phyloP scores from a whole-genome alignment of 2,888 invertebrate genomes.

The Frankliniella intonsa region DNA sequence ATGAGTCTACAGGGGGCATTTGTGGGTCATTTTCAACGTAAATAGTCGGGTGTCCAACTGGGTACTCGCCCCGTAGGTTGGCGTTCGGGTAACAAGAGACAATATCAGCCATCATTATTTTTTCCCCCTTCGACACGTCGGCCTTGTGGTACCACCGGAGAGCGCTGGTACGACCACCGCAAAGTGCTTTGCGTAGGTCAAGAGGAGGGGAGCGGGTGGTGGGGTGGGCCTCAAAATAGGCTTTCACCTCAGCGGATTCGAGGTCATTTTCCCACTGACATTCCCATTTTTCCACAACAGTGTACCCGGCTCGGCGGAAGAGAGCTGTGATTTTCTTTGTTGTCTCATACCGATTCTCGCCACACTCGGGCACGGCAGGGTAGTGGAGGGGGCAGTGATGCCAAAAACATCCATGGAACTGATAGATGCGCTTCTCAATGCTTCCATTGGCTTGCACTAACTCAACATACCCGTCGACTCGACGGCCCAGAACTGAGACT shows the following conservation, averaged over 20 bases:
- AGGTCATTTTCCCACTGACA: too few species aligned
- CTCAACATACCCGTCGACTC: slow-evolving; percentile 35
- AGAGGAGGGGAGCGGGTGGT: slow-evolving; percentile 31
- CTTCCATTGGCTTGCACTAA: background rate
- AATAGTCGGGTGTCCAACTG: background rate
- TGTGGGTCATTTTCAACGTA: slow-evolving; percentile 31
- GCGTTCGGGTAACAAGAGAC: slow-evolving; percentile 33
- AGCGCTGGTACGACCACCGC: slow-evolving; percentile 39
- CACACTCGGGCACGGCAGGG: background rate
- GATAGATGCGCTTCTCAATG: slow-evolving; percentile 31
- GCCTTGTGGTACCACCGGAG: background rate
- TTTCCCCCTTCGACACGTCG: slow-evolving; percentile 21
- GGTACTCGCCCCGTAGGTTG: slow-evolving; percentile 23
- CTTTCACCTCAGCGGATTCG: background rate
- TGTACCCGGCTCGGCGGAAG: too few species aligned
- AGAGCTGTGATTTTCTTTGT: too few species aligned
- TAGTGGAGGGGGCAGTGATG: slow-evolving; percentile 33
- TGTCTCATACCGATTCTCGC: too few species aligned
- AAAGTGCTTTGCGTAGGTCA: slow-evolving; percentile 40
- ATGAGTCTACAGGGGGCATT: slow-evolving; percentile 17
- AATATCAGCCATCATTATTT: slow-evolving; percentile 35
- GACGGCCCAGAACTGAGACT: slow-evolving; percentile 31
- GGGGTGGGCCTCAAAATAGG: background rate
- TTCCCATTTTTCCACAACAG: too few species aligned
- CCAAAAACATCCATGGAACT: slow-evolving; percentile 37